phyloP scores from a whole-genome alignment of 2,888 invertebrate species.

The Phorcus lineatus region DNA sequence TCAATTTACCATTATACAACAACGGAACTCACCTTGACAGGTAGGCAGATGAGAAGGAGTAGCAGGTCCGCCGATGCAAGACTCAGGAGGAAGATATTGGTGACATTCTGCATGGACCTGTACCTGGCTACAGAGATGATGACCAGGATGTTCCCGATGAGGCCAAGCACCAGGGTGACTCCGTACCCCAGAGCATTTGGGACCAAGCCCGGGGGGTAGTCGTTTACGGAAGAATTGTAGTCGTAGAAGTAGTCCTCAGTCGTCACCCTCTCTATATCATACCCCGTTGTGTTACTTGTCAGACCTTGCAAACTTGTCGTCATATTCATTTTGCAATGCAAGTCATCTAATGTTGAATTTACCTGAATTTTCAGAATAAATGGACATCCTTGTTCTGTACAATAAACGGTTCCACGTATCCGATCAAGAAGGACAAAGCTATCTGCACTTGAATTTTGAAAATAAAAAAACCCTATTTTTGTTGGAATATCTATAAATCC shows the following conservation, averaged over 20 bases:
- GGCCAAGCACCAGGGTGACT: constrained; percentile 80
- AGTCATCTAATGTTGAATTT: no score
- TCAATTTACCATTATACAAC: no score
- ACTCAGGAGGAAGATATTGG: constrained; percentile 83
- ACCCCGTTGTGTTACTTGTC: no score
- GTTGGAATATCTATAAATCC: no score
- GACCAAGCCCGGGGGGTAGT: constrained; percentile 78
- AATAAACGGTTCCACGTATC: no score
- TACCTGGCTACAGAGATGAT: constrained; percentile 79
- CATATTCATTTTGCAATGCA: no score
- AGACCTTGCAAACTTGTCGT: no score
- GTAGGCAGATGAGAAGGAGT: constrained; percentile 83
- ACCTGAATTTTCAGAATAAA: no score
- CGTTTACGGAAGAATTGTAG: constrained; percentile 74
- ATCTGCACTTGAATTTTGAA: no score
- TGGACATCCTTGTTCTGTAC: no score
- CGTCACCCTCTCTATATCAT: neutral
- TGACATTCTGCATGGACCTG: constrained; percentile 80
- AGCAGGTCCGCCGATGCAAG: constrained; percentile 83
- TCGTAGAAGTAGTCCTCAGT: constrained; percentile 76
- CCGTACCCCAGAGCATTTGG: constrained; percentile 81
- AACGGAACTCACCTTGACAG: constrained; percentile 80
- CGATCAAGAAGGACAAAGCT: no score
- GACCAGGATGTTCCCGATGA: constrained; percentile 80
- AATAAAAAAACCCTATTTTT: no score